Percentiles rank a stretch among this genome's conserved stretches.
Conservation (phyloP, 2,888 invertebrate genomes). For the Malthinus seriepunctatus region DNA sequence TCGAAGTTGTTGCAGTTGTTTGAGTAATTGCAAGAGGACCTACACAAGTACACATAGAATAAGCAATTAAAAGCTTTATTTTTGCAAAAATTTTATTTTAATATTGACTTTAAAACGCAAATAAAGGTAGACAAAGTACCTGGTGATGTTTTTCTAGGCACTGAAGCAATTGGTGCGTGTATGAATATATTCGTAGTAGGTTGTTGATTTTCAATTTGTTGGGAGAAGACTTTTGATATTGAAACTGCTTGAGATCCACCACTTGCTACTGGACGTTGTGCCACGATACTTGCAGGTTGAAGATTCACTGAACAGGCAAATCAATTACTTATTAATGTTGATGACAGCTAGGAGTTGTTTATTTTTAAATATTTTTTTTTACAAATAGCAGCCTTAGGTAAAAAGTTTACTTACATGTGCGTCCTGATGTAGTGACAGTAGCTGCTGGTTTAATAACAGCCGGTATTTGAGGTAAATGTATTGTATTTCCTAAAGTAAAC, state of each 20-base stretch:
- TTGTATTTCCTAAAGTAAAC: constrained; percentile 42
- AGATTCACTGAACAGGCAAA: constrained; percentile 42
- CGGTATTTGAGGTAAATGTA: constrained; percentile 51
- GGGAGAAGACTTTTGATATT: constrained; percentile 51
- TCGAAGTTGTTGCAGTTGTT: constrained; percentile 40
- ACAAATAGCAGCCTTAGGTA: neutral
- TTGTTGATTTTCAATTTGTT: constrained; percentile 42
- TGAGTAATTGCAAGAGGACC: constrained; percentile 43
- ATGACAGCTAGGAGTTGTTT: neutral
- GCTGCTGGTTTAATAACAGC: constrained; percentile 45
- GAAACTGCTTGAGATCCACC: constrained; percentile 51
- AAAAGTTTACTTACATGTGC: constrained; percentile 49
- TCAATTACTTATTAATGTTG: neutral
- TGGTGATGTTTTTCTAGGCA: constrained; percentile 47
- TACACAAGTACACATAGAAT: constrained; percentile 19
- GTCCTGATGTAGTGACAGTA: constrained; percentile 39
- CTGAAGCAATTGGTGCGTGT: constrained; percentile 47
- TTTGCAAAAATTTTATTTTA: too few species aligned
- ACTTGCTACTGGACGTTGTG: constrained; percentile 47
- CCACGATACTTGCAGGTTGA: constrained; percentile 48
- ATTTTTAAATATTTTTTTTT: neutral
- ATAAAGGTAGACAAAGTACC: constrained; percentile 41
- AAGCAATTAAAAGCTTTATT: neutral
- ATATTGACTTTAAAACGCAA: too few species aligned
- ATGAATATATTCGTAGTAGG: constrained; percentile 49